A percentile compares a stretch with the other conserved stretches of the same genome.
Evolutionary conservation across 1,140 invertebrate species (phyloP).

Genomic region (Drosophila ananassae): DNA sequence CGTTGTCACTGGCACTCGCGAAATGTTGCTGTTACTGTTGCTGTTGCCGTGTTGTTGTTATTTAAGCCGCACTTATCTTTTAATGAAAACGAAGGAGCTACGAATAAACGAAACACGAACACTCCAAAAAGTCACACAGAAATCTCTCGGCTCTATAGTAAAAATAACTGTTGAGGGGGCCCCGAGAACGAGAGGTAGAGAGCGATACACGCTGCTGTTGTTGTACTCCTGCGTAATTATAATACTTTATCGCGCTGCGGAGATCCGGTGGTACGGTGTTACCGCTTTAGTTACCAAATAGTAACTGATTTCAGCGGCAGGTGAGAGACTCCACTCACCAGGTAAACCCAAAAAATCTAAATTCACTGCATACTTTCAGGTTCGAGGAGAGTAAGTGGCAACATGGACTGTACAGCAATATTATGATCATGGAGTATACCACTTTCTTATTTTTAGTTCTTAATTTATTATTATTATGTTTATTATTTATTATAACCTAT

Average conservation of each 20-base stretch:
- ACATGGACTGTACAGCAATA: background rate
- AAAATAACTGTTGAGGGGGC: slow-evolving; percentile 38
- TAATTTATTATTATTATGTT: no score
- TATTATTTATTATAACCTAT: no score
- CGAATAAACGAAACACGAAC: slow-evolving; percentile 19
- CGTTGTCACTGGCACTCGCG: slow-evolving; percentile 36
- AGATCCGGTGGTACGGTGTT: slow-evolving; percentile 59
- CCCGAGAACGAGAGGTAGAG: slow-evolving; percentile 4
- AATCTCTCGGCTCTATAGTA: slow-evolving; percentile 21
- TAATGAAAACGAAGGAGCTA: slow-evolving; percentile 48
- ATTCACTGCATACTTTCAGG: slow-evolving; percentile 49
- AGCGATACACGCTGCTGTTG: slow-evolving; percentile 13
- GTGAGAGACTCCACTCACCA: slow-evolving; percentile 22
- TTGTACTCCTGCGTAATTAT: slow-evolving; percentile 16
- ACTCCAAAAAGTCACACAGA: slow-evolving; percentile 32
- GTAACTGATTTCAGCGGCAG: slow-evolving; percentile 60
- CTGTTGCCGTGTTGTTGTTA: slow-evolving; percentile 28
- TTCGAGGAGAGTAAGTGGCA: background rate
- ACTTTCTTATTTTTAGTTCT: no score
- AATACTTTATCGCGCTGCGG: slow-evolving; percentile 21
- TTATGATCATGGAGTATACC: background rate
- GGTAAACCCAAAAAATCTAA: background rate
- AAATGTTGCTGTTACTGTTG: background rate
- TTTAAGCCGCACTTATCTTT: slow-evolving; percentile 52
- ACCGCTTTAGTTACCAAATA: slow-evolving; percentile 74